A percentile compares a stretch with the other conserved stretches of the same genome.
Conservation (phyloP, 1,140 invertebrate species). For the Drosophila funebris region DNA sequence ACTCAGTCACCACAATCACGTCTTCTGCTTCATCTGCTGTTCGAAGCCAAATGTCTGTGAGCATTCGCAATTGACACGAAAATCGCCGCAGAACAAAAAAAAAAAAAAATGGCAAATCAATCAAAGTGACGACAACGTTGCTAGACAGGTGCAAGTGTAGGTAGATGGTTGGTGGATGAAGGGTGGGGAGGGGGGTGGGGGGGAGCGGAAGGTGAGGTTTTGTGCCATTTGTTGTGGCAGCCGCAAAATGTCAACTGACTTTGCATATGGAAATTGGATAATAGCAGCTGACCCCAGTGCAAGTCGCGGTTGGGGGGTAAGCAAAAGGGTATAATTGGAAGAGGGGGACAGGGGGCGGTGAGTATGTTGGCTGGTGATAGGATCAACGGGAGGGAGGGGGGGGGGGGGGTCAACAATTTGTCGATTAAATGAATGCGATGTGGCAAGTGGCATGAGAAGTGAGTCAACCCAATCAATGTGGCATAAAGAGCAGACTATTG, state of each 20-base stretch:
- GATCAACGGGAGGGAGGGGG: not conserved
- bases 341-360: not conserved
- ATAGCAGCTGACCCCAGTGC: conserved; percentile 52
- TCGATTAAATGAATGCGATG: conserved; percentile 10
- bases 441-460: not conserved
- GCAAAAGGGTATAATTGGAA: conserved; percentile 1
- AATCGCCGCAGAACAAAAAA: conserved; percentile 49
- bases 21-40: not conserved
- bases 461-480: conserved; percentile 26
- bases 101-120: conserved; percentile 66
- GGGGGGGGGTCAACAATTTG: not conserved
- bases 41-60: not conserved
- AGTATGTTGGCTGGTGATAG: not conserved
- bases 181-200: not conserved
- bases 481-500: conserved; percentile 16
- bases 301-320: no score
- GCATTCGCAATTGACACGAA: conserved; percentile 25
- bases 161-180: not conserved
- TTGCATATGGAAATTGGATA: conserved; percentile 81
- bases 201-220: conserved; percentile 1
- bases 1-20: not conserved
- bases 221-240: conserved; percentile 51
- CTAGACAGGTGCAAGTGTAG: conserved; percentile 57
- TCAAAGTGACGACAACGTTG: conserved; percentile 75
- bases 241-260: conserved; percentile 76